Percentiles rank a stretch among this genome's conserved stretches.
phyloP scores from a whole-genome alignment of 2,797 vertebrate species.

The Periparus ater region DNA sequence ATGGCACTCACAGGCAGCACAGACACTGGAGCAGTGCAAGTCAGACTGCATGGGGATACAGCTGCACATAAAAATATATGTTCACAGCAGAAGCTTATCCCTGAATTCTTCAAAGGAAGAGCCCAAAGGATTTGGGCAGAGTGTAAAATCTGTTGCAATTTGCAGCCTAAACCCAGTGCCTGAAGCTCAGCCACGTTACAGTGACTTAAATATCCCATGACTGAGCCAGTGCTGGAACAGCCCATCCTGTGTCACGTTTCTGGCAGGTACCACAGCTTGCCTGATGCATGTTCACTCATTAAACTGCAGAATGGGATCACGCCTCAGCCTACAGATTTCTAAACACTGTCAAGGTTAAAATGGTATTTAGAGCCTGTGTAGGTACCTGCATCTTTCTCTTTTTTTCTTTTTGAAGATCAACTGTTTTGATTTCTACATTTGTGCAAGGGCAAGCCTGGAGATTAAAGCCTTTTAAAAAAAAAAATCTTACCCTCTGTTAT shows the following conservation, averaged over 20 bases:
- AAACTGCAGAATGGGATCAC: background rate
- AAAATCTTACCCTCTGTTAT: background rate
- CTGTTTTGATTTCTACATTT: background rate
- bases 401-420: background rate
- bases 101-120: background rate
- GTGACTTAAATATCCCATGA: background rate
- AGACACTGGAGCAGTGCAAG: background rate
- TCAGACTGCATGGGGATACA: background rate
- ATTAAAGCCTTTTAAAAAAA: background rate
- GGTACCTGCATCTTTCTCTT: background rate
- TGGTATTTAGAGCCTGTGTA: background rate
- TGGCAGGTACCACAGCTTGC: background rate
- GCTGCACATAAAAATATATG: background rate
- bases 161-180: background rate
- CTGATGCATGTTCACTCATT: background rate
- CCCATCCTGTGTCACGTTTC: background rate
- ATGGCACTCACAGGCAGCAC: background rate
- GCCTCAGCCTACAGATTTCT: background rate
- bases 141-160: background rate
- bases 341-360: background rate
- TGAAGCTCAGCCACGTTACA: background rate
- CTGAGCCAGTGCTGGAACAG: background rate
- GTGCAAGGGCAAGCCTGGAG: background rate
- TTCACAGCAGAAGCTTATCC: background rate
- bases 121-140: background rate